Evolutionary conservation across 2,888 invertebrate species (phyloP).

Genomic region (Podotricha telesiphe): DNA sequence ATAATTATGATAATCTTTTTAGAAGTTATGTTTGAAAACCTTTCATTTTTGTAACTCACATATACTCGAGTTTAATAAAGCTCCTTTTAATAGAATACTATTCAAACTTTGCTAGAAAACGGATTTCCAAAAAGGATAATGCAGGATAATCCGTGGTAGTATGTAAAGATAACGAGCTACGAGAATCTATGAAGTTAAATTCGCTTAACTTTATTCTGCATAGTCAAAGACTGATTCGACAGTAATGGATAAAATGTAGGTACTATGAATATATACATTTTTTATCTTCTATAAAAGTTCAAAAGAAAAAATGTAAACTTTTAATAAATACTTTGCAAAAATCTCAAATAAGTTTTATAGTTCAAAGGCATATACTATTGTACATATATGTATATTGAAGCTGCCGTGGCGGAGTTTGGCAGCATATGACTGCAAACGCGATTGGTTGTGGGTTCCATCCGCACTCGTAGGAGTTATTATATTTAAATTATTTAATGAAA

Average conservation of each 20-base stretch:
- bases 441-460: no score
- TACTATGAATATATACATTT: background rate
- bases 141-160: conserved; percentile 34
- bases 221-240: background rate
- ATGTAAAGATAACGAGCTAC: conserved; percentile 33
- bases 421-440: no score
- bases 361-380: no score
- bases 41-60: conserved; percentile 1
- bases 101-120: conserved; percentile 32
- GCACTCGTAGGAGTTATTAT: no score
- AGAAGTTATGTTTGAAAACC: background rate
- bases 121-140: conserved; percentile 29
- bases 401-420: no score
- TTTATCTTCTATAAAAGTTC: no score
- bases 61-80: conserved; percentile 16
- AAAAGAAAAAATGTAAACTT: no score
- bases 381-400: no score
- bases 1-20: background rate
- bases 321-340: no score
- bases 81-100: conserved; percentile 26
- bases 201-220: conserved; percentile 6
- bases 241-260: background rate
- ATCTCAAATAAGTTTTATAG: no score
- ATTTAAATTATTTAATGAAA: no score
- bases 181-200: conserved; percentile 25